These are phyloP conservation scores for Nomada ruficornis DNA, from an alignment of 2,888 invertebrate genomes.

Conservation along the genomic window DNA sequence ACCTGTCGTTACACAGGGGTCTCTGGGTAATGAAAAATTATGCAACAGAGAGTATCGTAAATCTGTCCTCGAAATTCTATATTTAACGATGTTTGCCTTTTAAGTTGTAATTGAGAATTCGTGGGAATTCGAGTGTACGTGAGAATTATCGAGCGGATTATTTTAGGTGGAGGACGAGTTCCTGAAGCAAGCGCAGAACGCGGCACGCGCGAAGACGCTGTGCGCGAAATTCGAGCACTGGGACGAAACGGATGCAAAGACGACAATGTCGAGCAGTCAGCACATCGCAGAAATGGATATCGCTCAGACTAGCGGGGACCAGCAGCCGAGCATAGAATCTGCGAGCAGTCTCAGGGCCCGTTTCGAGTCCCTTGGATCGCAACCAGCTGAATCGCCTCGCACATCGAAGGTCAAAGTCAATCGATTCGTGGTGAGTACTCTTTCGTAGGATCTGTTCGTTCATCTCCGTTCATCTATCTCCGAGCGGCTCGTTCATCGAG, in stretches of 20 bases:
- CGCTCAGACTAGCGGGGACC: constrained; percentile 87
- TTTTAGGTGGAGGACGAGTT: constrained; percentile 88
- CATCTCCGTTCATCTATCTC: constrained; percentile 5
- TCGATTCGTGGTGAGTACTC: constrained; percentile 94
- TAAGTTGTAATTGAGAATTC: not conserved
- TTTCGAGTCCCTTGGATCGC: constrained; percentile 93
- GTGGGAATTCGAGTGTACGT: not conserved
- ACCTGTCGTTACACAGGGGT: not conserved
- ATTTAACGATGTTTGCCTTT: too few relatives aligned
- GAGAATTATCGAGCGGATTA: not conserved
- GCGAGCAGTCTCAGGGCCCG: constrained; percentile 93
- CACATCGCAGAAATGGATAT: constrained; percentile 84
- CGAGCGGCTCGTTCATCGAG: not conserved
- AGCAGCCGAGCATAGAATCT: constrained; percentile 93
- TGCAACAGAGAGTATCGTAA: too few relatives aligned
- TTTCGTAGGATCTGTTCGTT: constrained; percentile 19
- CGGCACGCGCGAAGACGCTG: constrained; percentile 93
- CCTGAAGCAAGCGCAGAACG: constrained; percentile 90
- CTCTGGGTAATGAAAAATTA: not conserved
- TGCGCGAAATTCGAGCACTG: constrained; percentile 95
- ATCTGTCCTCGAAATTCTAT: not conserved
- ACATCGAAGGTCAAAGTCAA: constrained; percentile 89
- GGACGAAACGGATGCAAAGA: constrained; percentile 87
- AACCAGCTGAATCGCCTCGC: constrained; percentile 85
- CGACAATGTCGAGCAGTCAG: constrained; percentile 82